phyloP scores from a whole-genome alignment of 2,797 vertebrate species.

The Periparus ater region DNA sequence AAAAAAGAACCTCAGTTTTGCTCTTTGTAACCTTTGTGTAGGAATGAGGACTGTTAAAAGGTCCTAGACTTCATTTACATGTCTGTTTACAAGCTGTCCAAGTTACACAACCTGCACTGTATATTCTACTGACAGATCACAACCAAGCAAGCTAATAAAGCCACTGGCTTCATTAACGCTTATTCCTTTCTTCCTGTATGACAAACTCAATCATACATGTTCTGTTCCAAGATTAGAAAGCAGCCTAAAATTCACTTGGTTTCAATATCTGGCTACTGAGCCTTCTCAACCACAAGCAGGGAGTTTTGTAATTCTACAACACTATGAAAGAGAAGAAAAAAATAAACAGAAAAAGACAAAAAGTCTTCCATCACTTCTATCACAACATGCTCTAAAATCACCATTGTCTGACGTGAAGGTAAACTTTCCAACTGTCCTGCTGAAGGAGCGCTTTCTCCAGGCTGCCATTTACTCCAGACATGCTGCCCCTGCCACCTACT shows the following conservation, averaged over 20 bases:
- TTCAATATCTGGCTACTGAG: not conserved
- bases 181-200: not conserved
- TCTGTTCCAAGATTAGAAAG: not conserved
- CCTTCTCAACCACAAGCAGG: not conserved
- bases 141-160: not conserved
- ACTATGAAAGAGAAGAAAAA: not conserved
- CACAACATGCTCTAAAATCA: not conserved
- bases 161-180: not conserved
- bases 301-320: not conserved
- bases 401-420: not conserved
- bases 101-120: not conserved
- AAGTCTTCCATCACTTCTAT: not conserved
- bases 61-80: not conserved
- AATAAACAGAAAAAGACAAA: not conserved
- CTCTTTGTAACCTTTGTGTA: not conserved
- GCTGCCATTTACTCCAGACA: not conserved
- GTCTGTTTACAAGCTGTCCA: not conserved
- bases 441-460: not conserved
- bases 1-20: not conserved
- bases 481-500: not conserved
- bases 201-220: not conserved
- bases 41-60: not conserved
- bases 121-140: not conserved
- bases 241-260: not conserved
- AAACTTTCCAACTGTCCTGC: not conserved